These are phyloP conservation scores for Nerophis lumbriciformis DNA, from an alignment of 2,113 vertebrate species.

Conservation along the genomic window DNA sequence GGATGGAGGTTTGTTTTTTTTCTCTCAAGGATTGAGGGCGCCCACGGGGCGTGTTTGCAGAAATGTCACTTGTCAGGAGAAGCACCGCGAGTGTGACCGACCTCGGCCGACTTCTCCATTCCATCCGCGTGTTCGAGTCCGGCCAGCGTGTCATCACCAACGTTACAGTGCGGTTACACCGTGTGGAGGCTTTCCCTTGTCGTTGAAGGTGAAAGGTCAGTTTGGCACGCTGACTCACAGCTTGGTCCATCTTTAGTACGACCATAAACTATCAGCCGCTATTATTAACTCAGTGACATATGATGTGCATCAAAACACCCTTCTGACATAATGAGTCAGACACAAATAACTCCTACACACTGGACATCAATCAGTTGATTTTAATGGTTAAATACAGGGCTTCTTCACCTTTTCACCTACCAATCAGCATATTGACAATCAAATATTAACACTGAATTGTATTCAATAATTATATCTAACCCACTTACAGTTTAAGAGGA, in stretches of 20 bases:
- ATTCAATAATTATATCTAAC: no score
- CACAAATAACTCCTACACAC: no score
- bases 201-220: conserved; percentile 8
- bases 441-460: no score
- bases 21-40: conserved; percentile 23
- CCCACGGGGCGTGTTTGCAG: conserved; percentile 13
- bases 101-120: background rate
- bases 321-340: background rate
- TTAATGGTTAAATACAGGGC: no score
- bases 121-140: no score
- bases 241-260: background rate
- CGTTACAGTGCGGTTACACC: background rate
- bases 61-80: conserved; percentile 15
- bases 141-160: no score
- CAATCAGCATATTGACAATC: no score
- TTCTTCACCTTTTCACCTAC: no score
- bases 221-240: conserved; percentile 2
- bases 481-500: no score
- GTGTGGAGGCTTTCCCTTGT: background rate
- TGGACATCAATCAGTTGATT: no score
- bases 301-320: conserved; percentile 4
- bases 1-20: conserved; percentile 18
- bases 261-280: background rate
- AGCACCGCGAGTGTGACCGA: background rate
- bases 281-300: background rate